phyloP scores from a whole-genome alignment of 2,113 vertebrate species.

The Syngnathus floridae region DNA sequence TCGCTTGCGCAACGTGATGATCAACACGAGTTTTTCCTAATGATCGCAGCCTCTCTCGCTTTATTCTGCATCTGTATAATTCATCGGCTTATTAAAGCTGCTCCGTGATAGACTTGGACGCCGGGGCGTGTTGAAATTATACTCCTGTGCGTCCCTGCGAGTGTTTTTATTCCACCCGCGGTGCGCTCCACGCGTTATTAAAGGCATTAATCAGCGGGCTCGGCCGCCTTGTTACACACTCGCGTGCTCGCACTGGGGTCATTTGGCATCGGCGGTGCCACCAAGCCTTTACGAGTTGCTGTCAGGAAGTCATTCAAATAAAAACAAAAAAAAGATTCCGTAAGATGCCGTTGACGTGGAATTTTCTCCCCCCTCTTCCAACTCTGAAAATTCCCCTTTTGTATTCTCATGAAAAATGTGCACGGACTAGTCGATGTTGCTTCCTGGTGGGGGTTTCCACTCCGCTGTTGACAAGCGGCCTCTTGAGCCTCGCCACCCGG shows the following conservation, averaged over 20 bases:
- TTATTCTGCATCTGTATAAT: slow-evolving; percentile 7
- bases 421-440: background rate
- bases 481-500: slow-evolving; percentile 29
- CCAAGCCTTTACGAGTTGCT: background rate
- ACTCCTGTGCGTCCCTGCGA: slow-evolving; percentile 33
- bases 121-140: slow-evolving; percentile 47
- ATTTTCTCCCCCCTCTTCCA: background rate
- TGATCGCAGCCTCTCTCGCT: slow-evolving; percentile 4
- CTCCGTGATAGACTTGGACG: slow-evolving; percentile 54
- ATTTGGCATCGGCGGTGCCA: slow-evolving; percentile 15
- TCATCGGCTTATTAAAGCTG: slow-evolving; percentile 53
- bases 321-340: background rate
- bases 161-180: slow-evolving; percentile 47
- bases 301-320: background rate
- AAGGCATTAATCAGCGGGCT: slow-evolving; percentile 60
- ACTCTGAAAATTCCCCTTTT: background rate
- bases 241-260: background rate
- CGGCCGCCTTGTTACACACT: slow-evolving; percentile 45
- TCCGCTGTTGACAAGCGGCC: slow-evolving; percentile 41
- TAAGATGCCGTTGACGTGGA: background rate
- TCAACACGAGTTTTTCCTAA: slow-evolving; percentile 39
- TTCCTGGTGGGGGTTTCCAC: background rate
- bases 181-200: slow-evolving; percentile 59
- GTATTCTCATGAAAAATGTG: background rate
- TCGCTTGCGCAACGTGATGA: slow-evolving; percentile 37